Evolutionary conservation across 2,797 vertebrate species (phyloP).

Genomic region (Limosa lapponica): DNA sequence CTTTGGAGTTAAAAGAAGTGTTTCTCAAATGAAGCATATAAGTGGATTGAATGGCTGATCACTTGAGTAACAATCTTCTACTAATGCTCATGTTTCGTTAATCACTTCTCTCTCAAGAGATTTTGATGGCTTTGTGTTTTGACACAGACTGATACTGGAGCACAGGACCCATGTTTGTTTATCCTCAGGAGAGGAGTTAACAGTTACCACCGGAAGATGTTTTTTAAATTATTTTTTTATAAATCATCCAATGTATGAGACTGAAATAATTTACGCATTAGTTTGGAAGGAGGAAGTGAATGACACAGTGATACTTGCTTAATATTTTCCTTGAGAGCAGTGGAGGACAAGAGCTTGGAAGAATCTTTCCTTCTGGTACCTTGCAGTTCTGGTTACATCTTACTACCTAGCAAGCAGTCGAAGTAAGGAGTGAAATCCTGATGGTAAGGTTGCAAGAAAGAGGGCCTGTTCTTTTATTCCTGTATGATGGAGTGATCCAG

Average conservation of each 20-base stretch:
- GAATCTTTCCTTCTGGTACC: neutral
- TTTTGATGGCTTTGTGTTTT: neutral
- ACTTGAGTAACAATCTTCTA: neutral
- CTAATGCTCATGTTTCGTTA: neutral
- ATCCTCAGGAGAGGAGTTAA: neutral
- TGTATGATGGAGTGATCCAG: neutral
- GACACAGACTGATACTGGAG: neutral
- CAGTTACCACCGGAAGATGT: neutral
- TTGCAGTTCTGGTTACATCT: neutral
- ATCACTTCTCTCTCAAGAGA: neutral
- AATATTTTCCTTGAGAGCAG: neutral
- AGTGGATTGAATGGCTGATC: neutral
- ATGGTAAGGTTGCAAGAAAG: neutral
- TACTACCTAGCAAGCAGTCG: neutral
- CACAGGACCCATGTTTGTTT: neutral
- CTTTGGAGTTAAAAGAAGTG: neutral
- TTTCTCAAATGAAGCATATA: neutral
- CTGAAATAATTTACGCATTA: neutral
- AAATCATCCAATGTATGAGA: neutral
- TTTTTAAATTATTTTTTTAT: neutral
- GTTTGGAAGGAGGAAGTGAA: neutral
- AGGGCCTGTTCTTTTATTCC: neutral
- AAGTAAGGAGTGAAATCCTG: neutral
- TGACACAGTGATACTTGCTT: neutral
- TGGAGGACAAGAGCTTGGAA: neutral